These are phyloP conservation scores for Cotesia glomerata DNA, from an alignment of 1,140 invertebrate genomes.

Conservation along the genomic window DNA sequence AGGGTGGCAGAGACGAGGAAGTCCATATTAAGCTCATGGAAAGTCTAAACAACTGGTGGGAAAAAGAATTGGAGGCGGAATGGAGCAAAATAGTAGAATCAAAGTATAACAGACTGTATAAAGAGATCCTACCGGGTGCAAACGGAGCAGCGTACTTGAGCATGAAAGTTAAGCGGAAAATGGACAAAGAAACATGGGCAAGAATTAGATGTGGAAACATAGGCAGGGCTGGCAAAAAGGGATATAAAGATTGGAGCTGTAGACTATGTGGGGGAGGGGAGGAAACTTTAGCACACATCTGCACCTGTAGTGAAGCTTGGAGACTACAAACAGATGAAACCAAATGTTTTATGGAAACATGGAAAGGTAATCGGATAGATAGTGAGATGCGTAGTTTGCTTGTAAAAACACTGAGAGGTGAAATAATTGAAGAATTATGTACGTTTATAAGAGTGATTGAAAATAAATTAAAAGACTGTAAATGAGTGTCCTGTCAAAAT, in stretches of 20 bases:
- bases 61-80: constrained; percentile 15
- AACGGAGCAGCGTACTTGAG: not conserved
- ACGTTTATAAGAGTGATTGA: not conserved
- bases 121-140: not conserved
- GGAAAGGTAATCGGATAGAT: not conserved
- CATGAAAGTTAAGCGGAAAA: not conserved
- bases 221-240: not conserved
- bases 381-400: not conserved
- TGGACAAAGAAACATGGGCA: not conserved
- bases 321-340: not conserved
- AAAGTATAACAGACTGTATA: constrained; percentile 10
- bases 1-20: not conserved
- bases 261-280: not conserved
- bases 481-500: too few relatives aligned
- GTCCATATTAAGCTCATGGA: not conserved
- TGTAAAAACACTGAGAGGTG: not conserved
- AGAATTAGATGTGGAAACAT: constrained; percentile 14
- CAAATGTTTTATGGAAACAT: not conserved
- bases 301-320: not conserved
- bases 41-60: not conserved
- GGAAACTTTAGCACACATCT: constrained; percentile 1
- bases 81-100: constrained; percentile 26
- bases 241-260: not conserved
- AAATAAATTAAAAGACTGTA: not conserved
- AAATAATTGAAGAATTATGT: not conserved